These are phyloP conservation scores for Delichon dasypus DNA, from an alignment of 2,797 vertebrate genomes.

Conservation along the genomic window DNA sequence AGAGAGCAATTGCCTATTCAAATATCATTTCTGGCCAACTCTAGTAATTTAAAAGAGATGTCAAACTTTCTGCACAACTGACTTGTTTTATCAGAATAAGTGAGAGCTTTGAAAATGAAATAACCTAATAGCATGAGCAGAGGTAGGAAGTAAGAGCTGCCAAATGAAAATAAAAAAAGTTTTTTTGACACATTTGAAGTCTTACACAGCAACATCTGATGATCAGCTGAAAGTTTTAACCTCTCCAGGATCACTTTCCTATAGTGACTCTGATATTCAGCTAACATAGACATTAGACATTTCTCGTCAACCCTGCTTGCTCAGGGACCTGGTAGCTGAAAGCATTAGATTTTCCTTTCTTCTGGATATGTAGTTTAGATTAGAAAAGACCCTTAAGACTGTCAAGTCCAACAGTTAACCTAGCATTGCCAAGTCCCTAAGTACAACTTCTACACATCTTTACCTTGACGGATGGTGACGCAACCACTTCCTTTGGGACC, in stretches of 20 bases:
- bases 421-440: neutral
- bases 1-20: neutral
- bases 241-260: neutral
- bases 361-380: neutral
- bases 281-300: neutral
- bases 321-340: neutral
- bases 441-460: accelerated
- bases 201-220: neutral
- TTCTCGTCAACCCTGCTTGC: neutral
- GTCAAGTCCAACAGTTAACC: accelerated
- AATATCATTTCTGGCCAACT: neutral
- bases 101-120: conserved; percentile 13
- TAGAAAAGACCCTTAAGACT: neutral
- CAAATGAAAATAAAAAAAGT: neutral
- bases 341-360: neutral
- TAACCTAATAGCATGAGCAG: neutral
- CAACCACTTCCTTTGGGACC: neutral
- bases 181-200: neutral
- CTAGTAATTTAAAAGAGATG: neutral
- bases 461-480: neutral
- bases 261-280: neutral
- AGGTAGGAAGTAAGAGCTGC: neutral
- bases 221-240: neutral
- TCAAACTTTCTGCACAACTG: neutral
- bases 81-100: neutral